phyloP scores from a whole-genome alignment of 2,797 vertebrate genomes.

The Molossus alvarezi region DNA sequence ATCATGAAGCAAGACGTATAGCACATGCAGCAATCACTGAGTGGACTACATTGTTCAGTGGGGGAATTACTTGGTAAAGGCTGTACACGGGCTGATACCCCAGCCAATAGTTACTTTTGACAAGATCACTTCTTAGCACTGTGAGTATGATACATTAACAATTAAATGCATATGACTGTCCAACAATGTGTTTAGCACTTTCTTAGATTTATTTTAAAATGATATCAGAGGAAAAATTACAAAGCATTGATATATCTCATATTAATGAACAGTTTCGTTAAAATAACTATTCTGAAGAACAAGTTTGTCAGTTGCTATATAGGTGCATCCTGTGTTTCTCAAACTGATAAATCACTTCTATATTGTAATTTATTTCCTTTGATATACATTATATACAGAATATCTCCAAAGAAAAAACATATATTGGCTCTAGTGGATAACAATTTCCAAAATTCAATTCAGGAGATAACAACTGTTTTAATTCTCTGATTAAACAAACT shows the following conservation, averaged over 20 bases:
- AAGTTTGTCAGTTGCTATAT: not conserved
- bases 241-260: not conserved
- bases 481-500: too few species aligned
- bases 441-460: not conserved
- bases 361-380: slow-evolving; percentile 45
- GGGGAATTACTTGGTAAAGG: not conserved
- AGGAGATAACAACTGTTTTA: too few species aligned
- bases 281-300: not conserved
- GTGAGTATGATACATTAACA: not conserved
- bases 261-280: not conserved
- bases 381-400: not conserved
- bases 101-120: not conserved
- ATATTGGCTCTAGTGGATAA: not conserved
- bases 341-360: slow-evolving; percentile 1
- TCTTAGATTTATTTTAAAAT: slow-evolving; percentile 13
- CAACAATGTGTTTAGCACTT: not conserved
- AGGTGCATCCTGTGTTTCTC: not conserved
- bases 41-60: not conserved
- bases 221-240: not conserved
- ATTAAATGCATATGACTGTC: not conserved
- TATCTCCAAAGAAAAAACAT: not conserved
- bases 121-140: not conserved
- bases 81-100: fast-evolving
- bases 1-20: not conserved
- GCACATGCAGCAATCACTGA: not conserved